Conservation (phyloP, 1,140 invertebrate genomes). For the Thaumetopoea pityocampa region DNA sequence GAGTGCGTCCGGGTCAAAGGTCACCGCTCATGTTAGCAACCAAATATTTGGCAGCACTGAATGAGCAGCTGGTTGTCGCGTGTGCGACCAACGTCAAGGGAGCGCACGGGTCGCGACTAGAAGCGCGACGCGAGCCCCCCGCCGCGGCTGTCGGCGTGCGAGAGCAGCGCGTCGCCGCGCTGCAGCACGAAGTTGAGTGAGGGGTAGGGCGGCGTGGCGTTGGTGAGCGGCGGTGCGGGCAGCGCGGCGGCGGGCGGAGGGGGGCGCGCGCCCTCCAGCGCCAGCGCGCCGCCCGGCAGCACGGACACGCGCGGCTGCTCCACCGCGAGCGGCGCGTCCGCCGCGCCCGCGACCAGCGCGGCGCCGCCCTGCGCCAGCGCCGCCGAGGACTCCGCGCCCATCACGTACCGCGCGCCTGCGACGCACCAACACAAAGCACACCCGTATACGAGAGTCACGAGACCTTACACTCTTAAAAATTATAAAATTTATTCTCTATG, state of each 20-base stretch:
- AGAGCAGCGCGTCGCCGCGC: conserved; percentile 73
- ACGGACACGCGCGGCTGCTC: conserved; percentile 21
- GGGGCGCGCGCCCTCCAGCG: conserved; percentile 10
- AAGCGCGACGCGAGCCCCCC: conserved; percentile 80
- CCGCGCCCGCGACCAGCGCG: conserved; percentile 25
- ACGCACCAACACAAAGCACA: no score
- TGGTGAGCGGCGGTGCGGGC: conserved; percentile 8
- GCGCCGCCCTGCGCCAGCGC: conserved; percentile 37
- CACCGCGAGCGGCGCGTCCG: conserved; percentile 18
- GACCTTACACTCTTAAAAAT: neutral
- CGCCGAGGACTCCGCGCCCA: conserved; percentile 40
- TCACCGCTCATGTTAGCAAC: no score
- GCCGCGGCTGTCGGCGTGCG: conserved; percentile 80
- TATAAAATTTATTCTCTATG: no score
- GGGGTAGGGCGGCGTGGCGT: conserved; percentile 67
- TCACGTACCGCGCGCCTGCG: conserved; percentile 47
- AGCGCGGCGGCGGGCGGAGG: conserved; percentile 5
- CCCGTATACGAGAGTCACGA: neutral
- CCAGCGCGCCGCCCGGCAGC: conserved; percentile 14
- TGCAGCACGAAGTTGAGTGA: conserved; percentile 79
- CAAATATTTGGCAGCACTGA: no score
- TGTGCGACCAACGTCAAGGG: no score
- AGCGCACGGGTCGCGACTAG: conserved; percentile 45
- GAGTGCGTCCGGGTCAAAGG: no score
- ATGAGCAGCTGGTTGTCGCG: no score